Evolutionary conservation across 2,113 vertebrate genomes (phyloP), one percentile per base, ranked within the genome.

Genomic region (Hypomesus transpacificus): DNA sequence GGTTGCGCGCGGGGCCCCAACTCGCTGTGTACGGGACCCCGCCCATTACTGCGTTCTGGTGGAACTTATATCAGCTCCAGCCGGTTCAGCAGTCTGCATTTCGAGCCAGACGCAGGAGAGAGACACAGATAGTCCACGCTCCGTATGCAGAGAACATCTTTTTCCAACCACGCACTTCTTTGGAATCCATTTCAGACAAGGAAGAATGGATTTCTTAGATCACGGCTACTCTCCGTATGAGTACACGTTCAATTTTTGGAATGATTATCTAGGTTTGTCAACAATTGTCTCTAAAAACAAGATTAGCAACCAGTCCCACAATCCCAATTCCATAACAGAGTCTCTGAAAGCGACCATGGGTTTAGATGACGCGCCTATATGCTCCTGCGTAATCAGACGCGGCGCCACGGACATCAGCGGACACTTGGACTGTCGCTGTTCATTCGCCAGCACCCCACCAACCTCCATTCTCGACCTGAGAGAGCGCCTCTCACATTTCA

Each of bases 231-330:
- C 74, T 76, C 86, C 92, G 1, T 93, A 91, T 22, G 92, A 93
- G 82, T 93, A 94, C 64, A 94, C 93, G 21, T 94, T 94, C 69
- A 92, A 93, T 90, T 93, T 92, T 82, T 93, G 93, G 93, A 93
- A 93, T 87, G 93, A 94, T 88, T 94, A 94, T 78, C 87, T 92
- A 53, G 91, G 93, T 18, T 90, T 94, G 74, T 92, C 91, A 57
- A 92, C 91, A 74, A 65, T 92, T 85, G 91, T 91, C 5, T 91
- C 89, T 69, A 90, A 92, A 84, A 91, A 85, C 70, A 89, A 88
- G 56, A 90, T 88, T 74, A 88, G 90, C 68, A 87, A 80, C 76
- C 78, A 86, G 78, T 88, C 90, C 18, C 87, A 87, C 77, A 92
- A 87, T 68, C 91, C 88, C 20, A 92, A 92, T 88, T 91, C 92